Percentiles rank a stretch among this genome's conserved stretches.
Conservation (phyloP, 92 coral and sea anemone species). For the Desmophyllum pertusum region DNA sequence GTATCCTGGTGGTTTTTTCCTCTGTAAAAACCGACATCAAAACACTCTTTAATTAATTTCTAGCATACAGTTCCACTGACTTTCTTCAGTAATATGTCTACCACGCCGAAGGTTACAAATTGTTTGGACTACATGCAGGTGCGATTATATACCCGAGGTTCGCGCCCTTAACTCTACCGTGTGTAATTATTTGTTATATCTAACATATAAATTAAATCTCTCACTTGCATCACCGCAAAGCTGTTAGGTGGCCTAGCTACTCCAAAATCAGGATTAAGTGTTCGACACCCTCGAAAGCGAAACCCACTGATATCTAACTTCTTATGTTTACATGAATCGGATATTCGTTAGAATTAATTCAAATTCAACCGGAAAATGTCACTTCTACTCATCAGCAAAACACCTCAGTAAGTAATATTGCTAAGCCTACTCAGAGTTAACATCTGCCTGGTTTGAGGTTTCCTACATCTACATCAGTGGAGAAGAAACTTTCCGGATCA, state of each 20-base stretch:
- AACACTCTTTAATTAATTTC: too few relatives aligned
- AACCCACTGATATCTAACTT: not conserved
- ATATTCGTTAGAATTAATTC: not conserved
- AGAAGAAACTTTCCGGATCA: not conserved
- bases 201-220: not conserved
- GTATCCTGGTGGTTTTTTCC: not conserved
- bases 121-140: not conserved
- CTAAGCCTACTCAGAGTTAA: not conserved
- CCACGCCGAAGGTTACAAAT: not conserved
- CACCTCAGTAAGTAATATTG: not conserved
- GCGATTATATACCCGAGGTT: not conserved
- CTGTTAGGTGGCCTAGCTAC: not conserved
- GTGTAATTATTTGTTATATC: not conserved
- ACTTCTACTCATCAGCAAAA: not conserved
- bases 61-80: too few relatives aligned
- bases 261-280: not conserved
- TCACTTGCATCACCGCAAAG: not conserved
- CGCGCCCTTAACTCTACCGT: not conserved
- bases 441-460: not conserved
- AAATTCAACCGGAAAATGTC: conserved; percentile 23
- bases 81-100: not conserved
- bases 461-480: not conserved
- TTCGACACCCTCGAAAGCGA: too few relatives aligned
- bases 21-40: too few relatives aligned
- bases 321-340: not conserved